Evolutionary conservation across 2,888 invertebrate species (phyloP).

Genomic region (Diplazon laetatorius): DNA sequence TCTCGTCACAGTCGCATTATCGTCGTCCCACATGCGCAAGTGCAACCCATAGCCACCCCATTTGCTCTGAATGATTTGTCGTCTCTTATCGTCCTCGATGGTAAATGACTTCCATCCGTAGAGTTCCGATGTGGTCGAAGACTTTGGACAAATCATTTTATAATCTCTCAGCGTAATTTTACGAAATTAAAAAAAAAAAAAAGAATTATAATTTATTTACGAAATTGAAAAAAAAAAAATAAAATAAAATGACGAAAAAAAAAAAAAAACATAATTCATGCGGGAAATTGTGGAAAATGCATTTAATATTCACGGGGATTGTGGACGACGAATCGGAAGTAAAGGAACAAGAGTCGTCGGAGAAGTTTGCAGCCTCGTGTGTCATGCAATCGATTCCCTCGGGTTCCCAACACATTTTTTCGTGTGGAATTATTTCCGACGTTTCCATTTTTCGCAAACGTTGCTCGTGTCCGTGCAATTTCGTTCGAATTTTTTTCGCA

Average conservation of each 20-base stretch:
- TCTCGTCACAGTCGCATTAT: conserved; percentile 68
- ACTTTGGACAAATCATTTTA: conserved; percentile 45
- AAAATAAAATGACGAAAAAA: too few relatives aligned
- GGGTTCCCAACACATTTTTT: conserved; percentile 55
- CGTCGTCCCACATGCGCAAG: conserved; percentile 70
- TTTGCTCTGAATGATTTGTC: conserved; percentile 65
- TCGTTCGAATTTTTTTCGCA: neutral
- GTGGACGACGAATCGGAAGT: conserved; percentile 12
- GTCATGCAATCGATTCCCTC: conserved; percentile 15
- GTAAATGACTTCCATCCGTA: conserved; percentile 30
- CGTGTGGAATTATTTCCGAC: conserved; percentile 48
- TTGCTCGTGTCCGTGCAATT: conserved; percentile 8
- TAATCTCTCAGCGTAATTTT: neutral
- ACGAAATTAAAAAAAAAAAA: too few relatives aligned
- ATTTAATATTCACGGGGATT: conserved; percentile 10
- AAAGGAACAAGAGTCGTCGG: conserved; percentile 42
- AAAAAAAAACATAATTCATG: neutral
- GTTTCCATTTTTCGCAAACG: conserved; percentile 36
- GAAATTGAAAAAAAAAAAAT: too few relatives aligned
- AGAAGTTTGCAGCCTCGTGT: conserved; percentile 18
- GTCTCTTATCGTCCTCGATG: conserved; percentile 52
- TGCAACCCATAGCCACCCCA: conserved; percentile 72
- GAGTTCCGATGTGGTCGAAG: conserved; percentile 32
- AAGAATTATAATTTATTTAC: neutral
- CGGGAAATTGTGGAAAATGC: neutral